A percentile compares a stretch with the other conserved stretches of the same genome.
These are phyloP conservation scores for Catocala nupta DNA, from an alignment of 2,888 invertebrate genomes.

Conservation along the genomic window DNA sequence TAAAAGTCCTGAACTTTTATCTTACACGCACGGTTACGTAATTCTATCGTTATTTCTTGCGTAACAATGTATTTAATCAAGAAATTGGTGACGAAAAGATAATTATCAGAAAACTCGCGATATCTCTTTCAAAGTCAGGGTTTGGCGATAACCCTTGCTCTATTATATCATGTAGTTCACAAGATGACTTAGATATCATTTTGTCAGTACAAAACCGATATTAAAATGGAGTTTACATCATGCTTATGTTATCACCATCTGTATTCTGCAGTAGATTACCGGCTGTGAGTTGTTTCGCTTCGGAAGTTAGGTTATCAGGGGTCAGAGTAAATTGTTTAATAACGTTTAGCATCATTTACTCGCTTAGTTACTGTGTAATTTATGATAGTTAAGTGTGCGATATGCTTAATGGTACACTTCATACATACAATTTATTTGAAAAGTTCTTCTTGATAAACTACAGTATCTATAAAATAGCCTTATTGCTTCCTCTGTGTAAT, in stretches of 20 bases:
- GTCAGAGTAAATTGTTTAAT: conserved; percentile 52
- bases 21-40: conserved; percentile 9
- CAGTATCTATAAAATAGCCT: no score
- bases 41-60: conserved; percentile 1
- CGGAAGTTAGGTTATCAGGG: conserved; percentile 63
- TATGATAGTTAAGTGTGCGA: conserved; percentile 7
- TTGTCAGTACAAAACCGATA: conserved; percentile 34
- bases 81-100: conserved; percentile 20
- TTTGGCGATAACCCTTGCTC: conserved; percentile 39
- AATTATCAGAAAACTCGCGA: conserved; percentile 21
- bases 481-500: no score
- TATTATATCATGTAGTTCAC: conserved; percentile 25
- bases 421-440: neutral
- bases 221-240: conserved; percentile 35
- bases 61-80: conserved; percentile 16
- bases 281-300: conserved; percentile 39
- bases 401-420: neutral
- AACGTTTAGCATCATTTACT: conserved; percentile 30
- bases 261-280: conserved; percentile 33
- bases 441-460: no score
- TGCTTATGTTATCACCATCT: conserved; percentile 32
- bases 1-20: conserved; percentile 8
- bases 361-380: conserved; percentile 34
- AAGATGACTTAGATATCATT: conserved; percentile 8
- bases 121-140: conserved; percentile 29